Conservation (phyloP, 2,888 invertebrate genomes). For the Blastobasis adustella region DNA sequence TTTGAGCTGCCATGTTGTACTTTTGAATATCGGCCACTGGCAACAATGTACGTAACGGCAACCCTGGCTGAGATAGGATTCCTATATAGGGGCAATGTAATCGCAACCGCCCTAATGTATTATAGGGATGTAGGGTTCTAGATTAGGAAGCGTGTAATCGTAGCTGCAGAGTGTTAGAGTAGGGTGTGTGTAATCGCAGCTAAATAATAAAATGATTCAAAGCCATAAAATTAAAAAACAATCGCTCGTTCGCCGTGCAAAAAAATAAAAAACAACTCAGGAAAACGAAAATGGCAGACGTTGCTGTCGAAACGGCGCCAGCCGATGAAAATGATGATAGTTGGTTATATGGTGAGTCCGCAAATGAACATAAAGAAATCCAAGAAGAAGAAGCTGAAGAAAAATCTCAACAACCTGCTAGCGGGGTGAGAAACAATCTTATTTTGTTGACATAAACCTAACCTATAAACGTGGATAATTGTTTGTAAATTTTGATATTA, state of each 20-base stretch:
- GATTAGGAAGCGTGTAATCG: no score
- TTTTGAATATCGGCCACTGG: no score
- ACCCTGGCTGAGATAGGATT: no score
- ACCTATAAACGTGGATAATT: slow-evolving; percentile 2
- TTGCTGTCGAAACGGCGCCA: slow-evolving; percentile 47
- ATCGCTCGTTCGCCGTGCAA: not conserved
- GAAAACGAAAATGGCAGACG: slow-evolving; percentile 50
- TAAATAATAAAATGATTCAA: no score
- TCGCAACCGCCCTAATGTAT: no score
- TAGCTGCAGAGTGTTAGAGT: no score
- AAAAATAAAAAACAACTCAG: not conserved
- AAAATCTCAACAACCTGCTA: slow-evolving; percentile 24
- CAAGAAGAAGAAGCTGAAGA: slow-evolving; percentile 17
- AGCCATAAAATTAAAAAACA: no score
- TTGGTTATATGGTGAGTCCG: slow-evolving; percentile 90
- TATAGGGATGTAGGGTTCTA: no score
- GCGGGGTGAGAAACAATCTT: slow-evolving; percentile 11
- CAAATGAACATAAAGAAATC: slow-evolving; percentile 50
- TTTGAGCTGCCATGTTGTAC: no score
- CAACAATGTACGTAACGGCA: no score
- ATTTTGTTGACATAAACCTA: slow-evolving; percentile 9
- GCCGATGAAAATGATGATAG: slow-evolving; percentile 86
- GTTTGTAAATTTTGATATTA: not conserved
- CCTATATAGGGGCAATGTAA: no score
- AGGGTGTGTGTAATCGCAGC: no score